Conservation (phyloP, 2,888 invertebrate species). For the Escarpia spicata region DNA sequence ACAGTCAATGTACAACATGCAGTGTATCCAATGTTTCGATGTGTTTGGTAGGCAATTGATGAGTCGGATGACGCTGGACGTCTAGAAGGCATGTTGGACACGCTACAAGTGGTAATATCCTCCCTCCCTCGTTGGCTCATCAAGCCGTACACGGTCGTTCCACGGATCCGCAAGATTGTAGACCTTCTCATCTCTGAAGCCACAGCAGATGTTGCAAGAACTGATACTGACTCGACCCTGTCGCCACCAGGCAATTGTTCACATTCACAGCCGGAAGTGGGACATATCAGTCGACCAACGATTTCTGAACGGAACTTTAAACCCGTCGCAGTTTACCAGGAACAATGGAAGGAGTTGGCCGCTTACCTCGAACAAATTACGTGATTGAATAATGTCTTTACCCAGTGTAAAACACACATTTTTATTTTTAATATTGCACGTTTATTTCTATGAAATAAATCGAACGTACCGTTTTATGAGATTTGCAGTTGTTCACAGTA, state of each 20-base stretch:
- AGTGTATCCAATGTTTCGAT: neutral
- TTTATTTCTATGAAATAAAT: constrained; percentile 4
- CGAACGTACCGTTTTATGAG: neutral
- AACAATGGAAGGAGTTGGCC: neutral
- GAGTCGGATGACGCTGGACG: neutral
- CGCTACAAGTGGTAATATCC: neutral
- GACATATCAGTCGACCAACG: neutral
- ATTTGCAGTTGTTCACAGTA: neutral
- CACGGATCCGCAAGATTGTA: neutral
- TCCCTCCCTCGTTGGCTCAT: neutral
- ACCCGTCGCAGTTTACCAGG: neutral
- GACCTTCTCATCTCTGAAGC: neutral
- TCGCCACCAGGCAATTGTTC: neutral
- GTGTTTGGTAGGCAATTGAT: neutral
- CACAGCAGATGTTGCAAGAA: neutral
- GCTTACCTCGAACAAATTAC: neutral
- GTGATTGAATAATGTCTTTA: neutral
- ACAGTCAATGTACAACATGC: no score
- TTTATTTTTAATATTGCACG: neutral
- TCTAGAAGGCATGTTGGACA: neutral
- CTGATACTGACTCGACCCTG: neutral
- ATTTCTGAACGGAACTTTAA: neutral
- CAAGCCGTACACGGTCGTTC: neutral
- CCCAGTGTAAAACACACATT: neutral
- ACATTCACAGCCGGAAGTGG: neutral